Evolutionary conservation across 2,113 vertebrate genomes (phyloP), one percentile per base, ranked within the genome.

Genomic region (Penelope pileata): DNA sequence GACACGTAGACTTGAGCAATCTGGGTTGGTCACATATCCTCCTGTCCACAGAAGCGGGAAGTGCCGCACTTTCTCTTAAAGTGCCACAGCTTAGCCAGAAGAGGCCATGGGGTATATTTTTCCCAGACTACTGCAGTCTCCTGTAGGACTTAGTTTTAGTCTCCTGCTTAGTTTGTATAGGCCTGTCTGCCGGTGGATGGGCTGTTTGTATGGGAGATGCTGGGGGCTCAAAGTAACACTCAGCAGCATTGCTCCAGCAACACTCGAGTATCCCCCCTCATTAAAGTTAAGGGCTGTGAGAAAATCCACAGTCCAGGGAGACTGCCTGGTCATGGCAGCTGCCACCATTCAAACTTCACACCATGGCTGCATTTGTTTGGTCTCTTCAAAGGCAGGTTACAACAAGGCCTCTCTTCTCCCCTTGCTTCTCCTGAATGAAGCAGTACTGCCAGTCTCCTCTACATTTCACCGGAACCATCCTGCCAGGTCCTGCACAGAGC

Each of bases 221-320:
- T 23, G 34, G 9, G 1, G 14, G 22, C 47, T 48, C 54, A 4
- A 12, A 60, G 24, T 38, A 51, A 67, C 3, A 14, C 24, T 54
- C 24, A 16, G 27, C 4, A 21, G 24, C 68, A 32, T 0, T 3
- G 10, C 17, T 2, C 24, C 22, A 10, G 11, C 29, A 8, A 17
- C 8, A 48, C 19, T 42, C 0, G 0, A 22, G 5, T 4, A 42
- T 26, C 23, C 10, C 1, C 10, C 1, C 43, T n/a, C 30, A 5
- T 9, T 34, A 22, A 34, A 10, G 12, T 36, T 36, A 50, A 27
- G 24, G 24, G n/a, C 47, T 36, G 47, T 50, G 6, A 50, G 50
- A 50, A 34, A 11, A 36, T 36, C n/a, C n/a, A 42, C 26, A 50
- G n/a, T 21, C 34, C 16, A 50, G 17, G n/a, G 22, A 36, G 16